Percentiles rank a stretch among this genome's conserved stretches.
These are phyloP conservation scores for Oegoconia quadripuncta DNA, from an alignment of 2,888 invertebrate species.

Conservation along the genomic window DNA sequence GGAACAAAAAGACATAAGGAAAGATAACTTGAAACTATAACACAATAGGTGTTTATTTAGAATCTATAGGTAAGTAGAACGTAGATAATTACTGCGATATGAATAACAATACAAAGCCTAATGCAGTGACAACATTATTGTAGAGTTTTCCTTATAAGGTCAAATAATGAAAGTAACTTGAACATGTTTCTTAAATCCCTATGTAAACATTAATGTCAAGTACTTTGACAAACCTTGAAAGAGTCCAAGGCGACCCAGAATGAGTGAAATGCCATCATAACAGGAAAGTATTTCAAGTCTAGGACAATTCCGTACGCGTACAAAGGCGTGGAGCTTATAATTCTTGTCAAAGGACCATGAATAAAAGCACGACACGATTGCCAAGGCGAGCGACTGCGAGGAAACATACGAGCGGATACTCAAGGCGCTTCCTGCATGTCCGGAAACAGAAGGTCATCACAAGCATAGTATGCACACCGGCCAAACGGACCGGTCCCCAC, in stretches of 20 bases:
- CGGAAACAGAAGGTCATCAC: slow-evolving; percentile 76
- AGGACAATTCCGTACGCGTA: slow-evolving; percentile 44
- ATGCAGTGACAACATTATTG: slow-evolving; percentile 14
- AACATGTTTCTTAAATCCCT: slow-evolving; percentile 41
- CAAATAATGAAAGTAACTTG: slow-evolving; percentile 49
- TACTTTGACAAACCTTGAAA: slow-evolving; percentile 60
- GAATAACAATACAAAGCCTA: slow-evolving; percentile 12
- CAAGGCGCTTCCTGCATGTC: slow-evolving; percentile 78
- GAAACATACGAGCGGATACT: slow-evolving; percentile 68
- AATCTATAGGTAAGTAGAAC: neutral
- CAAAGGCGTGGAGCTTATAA: slow-evolving; percentile 50
- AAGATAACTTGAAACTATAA: neutral
- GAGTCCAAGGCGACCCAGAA: slow-evolving; percentile 69
- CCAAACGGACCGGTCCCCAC: slow-evolving; percentile 39
- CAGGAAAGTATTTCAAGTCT: slow-evolving; percentile 49
- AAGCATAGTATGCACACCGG: slow-evolving; percentile 65
- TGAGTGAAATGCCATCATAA: slow-evolving; percentile 71
- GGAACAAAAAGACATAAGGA: too few species aligned
- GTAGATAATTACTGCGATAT: neutral
- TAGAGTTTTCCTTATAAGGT: slow-evolving; percentile 41
- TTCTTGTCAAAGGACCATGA: slow-evolving; percentile 51
- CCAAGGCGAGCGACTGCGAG: slow-evolving; percentile 70
- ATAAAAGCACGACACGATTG: slow-evolving; percentile 59
- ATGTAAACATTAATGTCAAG: slow-evolving; percentile 66
- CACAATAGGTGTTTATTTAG: neutral